Evolutionary conservation across 2,888 invertebrate genomes (phyloP).

Genomic region (Trachelus tabidus): DNA sequence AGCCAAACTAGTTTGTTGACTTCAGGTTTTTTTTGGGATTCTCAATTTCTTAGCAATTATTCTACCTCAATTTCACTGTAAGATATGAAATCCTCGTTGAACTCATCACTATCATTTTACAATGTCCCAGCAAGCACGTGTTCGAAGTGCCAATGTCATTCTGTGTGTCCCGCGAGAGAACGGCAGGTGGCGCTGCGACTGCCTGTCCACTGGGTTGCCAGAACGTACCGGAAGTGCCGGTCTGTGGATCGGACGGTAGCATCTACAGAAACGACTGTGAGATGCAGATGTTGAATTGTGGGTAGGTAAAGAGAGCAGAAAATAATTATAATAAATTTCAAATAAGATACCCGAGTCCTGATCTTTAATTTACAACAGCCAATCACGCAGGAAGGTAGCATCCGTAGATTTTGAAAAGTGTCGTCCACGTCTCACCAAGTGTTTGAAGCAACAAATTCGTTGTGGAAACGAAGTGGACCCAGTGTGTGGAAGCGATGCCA

Average conservation of each 20-base stretch:
- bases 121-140: conserved; percentile 80
- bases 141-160: conserved; percentile 93
- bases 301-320: conserved; percentile 70
- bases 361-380: conserved; percentile 34
- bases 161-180: conserved; percentile 83
- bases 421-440: conserved; percentile 78
- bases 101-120: background rate
- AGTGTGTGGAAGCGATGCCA: conserved; percentile 91
- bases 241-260: conserved; percentile 91
- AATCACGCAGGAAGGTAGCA: conserved; percentile 71
- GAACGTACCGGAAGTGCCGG: conserved; percentile 77
- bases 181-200: conserved; percentile 72
- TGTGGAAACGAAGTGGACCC: conserved; percentile 76
- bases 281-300: conserved; percentile 88
- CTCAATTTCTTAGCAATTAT: background rate
- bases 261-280: conserved; percentile 91
- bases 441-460: conserved; percentile 79
- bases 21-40: background rate
- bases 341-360: background rate
- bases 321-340: conserved; percentile 1
- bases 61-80: background rate
- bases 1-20: background rate
- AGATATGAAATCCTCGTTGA: background rate
- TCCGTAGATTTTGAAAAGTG: conserved; percentile 86
- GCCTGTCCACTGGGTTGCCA: conserved; percentile 81